Base-by-base conservation (phyloP, 2,888 invertebrate species). In the Plusia festucae region DNA sequence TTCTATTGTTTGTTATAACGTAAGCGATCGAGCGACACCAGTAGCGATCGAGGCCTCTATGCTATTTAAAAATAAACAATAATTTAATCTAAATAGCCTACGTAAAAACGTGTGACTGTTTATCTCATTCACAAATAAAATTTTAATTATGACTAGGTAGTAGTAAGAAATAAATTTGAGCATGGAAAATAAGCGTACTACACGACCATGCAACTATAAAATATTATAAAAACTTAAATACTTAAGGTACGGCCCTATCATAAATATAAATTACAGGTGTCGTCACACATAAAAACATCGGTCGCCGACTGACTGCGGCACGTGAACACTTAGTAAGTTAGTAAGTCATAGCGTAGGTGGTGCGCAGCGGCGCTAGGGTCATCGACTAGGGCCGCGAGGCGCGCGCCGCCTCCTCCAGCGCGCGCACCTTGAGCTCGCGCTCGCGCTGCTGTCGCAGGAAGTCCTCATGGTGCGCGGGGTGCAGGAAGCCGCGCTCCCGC, bases 341-440 rank as follows among this genome's bases (percentile, higher is more conserved):
- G 72, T 85, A 71, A 72, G 76, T 78, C 77, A 73, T 75, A 78
- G 49, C 24, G 60, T 44, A 55, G 53, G 80, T 64, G 76, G 73
- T 65, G 55, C 68, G 60, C 54, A 53, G 46, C 46, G 40, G 71
- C 60, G 70, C 68, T 54, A 67, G 60, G 44, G 70, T 65, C 65
- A 53, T 55, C 65, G 76, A 82, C 90, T 93, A 95, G 67, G 95
- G 95, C 1, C 95, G 90, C 70, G 93, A 92, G 44, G 94, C 97
- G 87, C 98, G 96, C 78, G 98, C 97, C 77, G 98, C 98, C 94
- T 98, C 98, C 94, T 98, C 98, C 83, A 98, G 95, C 78, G 97
- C 97, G 86, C 98, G 96, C 87, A 98, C 97, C 95, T 98, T 98
- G 85, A 98, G 96, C 94, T 98, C 98, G 79, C 98, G 96, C 87